phyloP scores from a whole-genome alignment of 2,888 invertebrate species.

The Invenusta paracnida region DNA sequence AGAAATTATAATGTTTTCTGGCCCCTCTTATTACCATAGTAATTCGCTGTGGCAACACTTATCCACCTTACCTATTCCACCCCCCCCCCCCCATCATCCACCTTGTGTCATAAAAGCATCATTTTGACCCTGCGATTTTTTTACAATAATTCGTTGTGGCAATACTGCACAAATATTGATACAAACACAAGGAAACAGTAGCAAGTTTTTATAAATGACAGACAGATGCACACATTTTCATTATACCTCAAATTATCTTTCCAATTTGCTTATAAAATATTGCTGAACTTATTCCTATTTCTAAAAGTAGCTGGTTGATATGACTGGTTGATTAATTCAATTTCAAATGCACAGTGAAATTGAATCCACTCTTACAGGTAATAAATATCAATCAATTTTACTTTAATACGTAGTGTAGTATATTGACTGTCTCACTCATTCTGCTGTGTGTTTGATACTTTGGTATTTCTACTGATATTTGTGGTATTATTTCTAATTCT shows the following conservation, averaged over 20 bases:
- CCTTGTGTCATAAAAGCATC: no score
- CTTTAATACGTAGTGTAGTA: conserved; percentile 19
- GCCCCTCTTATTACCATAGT: no score
- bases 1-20: no score
- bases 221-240: conserved; percentile 29
- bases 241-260: conserved; percentile 29
- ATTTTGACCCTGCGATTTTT: no score
- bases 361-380: background rate
- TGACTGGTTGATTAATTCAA: background rate
- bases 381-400: background rate
- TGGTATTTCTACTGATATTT: background rate
- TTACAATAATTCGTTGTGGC: no score
- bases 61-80: no score
- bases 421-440: conserved; percentile 26
- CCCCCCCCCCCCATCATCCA: no score
- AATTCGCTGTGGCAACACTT: no score
- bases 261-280: conserved; percentile 11
- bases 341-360: background rate
- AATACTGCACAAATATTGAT: background rate
- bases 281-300: background rate
- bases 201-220: background rate
- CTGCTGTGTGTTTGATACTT: background rate
- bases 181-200: conserved; percentile 51
- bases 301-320: conserved; percentile 24
- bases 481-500: conserved; percentile 21